These are phyloP conservation scores for Rhagoletis pomonella DNA, from an alignment of 1,140 invertebrate species.

Conservation along the genomic window DNA sequence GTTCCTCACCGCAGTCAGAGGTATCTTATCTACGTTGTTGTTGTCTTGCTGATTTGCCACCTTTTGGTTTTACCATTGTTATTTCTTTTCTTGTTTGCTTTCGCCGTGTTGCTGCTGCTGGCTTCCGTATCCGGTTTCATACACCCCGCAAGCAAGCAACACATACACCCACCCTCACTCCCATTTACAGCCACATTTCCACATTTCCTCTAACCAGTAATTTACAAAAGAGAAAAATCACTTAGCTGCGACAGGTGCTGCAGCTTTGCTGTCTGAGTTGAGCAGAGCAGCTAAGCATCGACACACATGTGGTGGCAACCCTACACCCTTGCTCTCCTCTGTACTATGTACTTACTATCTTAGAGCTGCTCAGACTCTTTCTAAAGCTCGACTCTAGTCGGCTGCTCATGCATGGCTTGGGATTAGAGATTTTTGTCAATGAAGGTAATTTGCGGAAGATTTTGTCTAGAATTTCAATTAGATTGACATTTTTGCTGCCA, in stretches of 20 bases:
- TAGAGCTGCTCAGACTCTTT: background rate
- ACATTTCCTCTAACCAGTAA: slow-evolving; percentile 4
- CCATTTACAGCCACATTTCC: background rate
- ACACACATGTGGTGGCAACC: background rate
- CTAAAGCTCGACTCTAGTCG: background rate
- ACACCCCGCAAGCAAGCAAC: background rate
- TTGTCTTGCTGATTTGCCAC: background rate
- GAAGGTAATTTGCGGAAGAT: slow-evolving; percentile 73
- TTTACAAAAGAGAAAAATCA: background rate
- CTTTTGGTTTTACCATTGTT: background rate
- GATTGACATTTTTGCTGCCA: slow-evolving; percentile 64
- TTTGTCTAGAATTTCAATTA: slow-evolving; percentile 74
- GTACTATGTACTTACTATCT: background rate
- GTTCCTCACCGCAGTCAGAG: background rate
- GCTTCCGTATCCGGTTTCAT: slow-evolving; percentile 57
- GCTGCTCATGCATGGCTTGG: slow-evolving; percentile 57
- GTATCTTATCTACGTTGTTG: background rate
- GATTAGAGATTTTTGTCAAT: slow-evolving; percentile 73
- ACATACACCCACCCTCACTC: slow-evolving; percentile 6
- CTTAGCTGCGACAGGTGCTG: background rate
- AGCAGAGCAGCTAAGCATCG: background rate
- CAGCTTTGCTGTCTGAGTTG: background rate
- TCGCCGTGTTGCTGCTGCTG: background rate
- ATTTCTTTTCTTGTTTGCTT: background rate
- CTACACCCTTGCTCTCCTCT: background rate